Base-by-base conservation (phyloP, 2,888 invertebrate genomes). In the Andrena trimmerana region DNA sequence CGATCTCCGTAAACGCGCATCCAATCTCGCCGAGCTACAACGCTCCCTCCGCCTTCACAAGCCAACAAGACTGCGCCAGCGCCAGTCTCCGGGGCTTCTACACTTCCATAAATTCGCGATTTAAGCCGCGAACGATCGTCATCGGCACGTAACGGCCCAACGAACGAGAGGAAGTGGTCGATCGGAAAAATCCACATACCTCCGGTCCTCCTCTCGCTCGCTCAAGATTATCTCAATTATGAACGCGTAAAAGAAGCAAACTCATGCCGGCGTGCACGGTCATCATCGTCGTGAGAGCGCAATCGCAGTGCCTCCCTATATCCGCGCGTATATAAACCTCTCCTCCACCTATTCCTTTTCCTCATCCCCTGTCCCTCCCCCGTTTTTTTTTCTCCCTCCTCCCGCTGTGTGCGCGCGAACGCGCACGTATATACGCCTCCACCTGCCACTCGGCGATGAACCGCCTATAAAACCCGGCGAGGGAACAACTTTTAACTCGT, bases 141-240 rank as follows among this genome's bases (percentile, higher is more conserved):
- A 60, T 69, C 67, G 70, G 67, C 65, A 50, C 16, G 27, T 70
- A 71, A 84, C 71, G 74, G 81, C 29, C 59, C 60, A 1, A 36
- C 65, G 84, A 82, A 63, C 79, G 86, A 79, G 87, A 90, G 90
- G 90, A 90, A 91, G 87, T 87, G 81, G 86, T 73, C 87, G 84
- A 90, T 91, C 85, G 90, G 86, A 92, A 92, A 92, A 92, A 92
- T 92, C 88, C 88, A 89, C 90, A 91, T 92, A 90, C 92, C 92
- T 85, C 66, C 89, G 82, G 89, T 86, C 85, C 89, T 83, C 84
- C 85, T 84, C 87, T 83, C 81, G 80, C 77, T 73, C 79, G 83
- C 83, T 87, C 88, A 92, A 92, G 89, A 92, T 92, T 92, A 93
- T 92, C 91, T 92, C 92, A 92, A 92, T 92, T 92, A 92, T 91